Evolutionary conservation across 2,888 invertebrate species (phyloP).

Genomic region (Pachydiplax longipennis): DNA sequence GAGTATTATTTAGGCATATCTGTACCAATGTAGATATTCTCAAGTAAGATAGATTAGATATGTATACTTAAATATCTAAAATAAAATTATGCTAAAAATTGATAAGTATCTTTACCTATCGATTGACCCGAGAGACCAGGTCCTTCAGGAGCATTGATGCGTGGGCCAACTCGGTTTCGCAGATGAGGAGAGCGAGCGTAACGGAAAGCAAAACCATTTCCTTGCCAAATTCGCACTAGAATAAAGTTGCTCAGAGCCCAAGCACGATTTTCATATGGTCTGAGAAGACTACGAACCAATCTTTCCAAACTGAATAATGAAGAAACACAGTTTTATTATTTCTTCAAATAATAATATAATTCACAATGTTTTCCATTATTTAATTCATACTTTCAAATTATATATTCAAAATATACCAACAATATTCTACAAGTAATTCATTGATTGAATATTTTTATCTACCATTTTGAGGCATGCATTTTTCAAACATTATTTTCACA

Average conservation of each 20-base stretch:
- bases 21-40: too few species aligned
- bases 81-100: neutral
- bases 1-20: too few species aligned
- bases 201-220: slow-evolving; percentile 80
- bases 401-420: too few species aligned
- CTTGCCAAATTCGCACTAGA: slow-evolving; percentile 83
- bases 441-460: too few species aligned
- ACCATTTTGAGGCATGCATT: too few species aligned
- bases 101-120: slow-evolving; percentile 55
- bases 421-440: too few species aligned
- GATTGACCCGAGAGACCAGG: slow-evolving; percentile 58
- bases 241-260: slow-evolving; percentile 89
- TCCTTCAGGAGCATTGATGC: slow-evolving; percentile 11
- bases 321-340: slow-evolving; percentile 29
- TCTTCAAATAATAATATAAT: neutral
- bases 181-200: slow-evolving; percentile 66
- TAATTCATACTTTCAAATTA: too few species aligned
- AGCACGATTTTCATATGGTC: slow-evolving; percentile 82
- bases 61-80: too few species aligned
- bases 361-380: neutral
- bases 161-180: slow-evolving; percentile 58
- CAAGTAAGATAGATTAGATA: too few species aligned
- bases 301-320: slow-evolving; percentile 63
- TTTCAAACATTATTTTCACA: too few species aligned
- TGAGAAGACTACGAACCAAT: slow-evolving; percentile 73